Conservation (phyloP, 2,113 vertebrate genomes). For the Onychostoma macrolepis region DNA sequence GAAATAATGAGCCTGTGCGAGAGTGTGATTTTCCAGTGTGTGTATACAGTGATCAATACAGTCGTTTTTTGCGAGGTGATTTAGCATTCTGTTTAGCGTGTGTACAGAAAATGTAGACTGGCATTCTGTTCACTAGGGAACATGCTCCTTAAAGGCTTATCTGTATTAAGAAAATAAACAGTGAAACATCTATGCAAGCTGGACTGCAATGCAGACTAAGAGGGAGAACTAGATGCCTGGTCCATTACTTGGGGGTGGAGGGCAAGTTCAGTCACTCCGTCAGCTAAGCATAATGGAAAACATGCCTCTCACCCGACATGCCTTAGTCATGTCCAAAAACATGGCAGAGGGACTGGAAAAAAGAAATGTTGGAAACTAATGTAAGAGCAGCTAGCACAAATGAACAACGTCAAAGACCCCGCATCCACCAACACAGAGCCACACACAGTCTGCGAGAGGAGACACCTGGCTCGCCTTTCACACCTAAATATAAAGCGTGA, state of each 20-base stretch:
- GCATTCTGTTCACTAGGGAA: conserved; percentile 13
- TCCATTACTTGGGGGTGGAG: conserved; percentile 7
- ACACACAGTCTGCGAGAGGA: background rate
- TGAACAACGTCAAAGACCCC: background rate
- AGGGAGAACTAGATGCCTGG: background rate
- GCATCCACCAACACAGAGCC: conserved; percentile 4
- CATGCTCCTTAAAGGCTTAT: conserved; percentile 30
- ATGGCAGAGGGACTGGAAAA: conserved; percentile 23
- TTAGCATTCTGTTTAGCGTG: background rate
- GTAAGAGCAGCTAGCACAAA: background rate
- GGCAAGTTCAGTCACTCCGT: background rate
- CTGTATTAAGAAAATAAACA: conserved; percentile 48
- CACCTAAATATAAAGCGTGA: conserved; percentile 41
- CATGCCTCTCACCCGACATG: conserved; percentile 31
- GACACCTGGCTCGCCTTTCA: conserved; percentile 27
- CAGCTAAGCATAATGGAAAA: conserved; percentile 22
- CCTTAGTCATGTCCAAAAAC: conserved; percentile 31
- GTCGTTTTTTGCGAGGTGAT: background rate
- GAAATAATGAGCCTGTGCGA: conserved; percentile 20
- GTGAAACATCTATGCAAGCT: background rate
- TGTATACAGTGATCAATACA: conserved; percentile 1
- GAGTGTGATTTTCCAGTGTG: background rate
- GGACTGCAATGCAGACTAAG: background rate
- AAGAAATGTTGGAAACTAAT: background rate
- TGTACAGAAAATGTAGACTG: background rate